Evolutionary conservation across 2,113 vertebrate species (phyloP).

Genomic region (Hemicordylus capensis): DNA sequence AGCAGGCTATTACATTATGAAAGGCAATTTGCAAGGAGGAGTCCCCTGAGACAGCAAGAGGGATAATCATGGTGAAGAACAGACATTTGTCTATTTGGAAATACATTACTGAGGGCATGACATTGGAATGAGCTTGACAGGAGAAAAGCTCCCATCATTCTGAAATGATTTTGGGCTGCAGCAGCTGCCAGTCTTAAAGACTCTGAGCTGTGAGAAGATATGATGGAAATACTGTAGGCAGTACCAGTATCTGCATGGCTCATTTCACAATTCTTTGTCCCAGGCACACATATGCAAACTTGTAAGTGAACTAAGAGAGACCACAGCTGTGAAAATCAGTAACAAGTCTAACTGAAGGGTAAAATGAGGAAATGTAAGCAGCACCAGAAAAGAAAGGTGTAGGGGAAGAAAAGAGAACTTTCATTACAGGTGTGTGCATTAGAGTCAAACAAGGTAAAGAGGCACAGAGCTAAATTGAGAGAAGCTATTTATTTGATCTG

Average conservation of each 20-base stretch:
- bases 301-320: background rate
- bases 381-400: background rate
- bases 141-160: background rate
- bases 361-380: conserved; percentile 1
- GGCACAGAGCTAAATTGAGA: background rate
- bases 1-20: conserved; percentile 15
- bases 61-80: background rate
- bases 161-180: background rate
- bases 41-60: background rate
- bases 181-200: conserved; percentile 11
- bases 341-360: conserved; percentile 1
- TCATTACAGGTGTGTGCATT: background rate
- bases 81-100: conserved; percentile 5
- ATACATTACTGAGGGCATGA: conserved; percentile 17
- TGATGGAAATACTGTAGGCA: background rate
- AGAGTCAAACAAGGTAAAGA: background rate
- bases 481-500: background rate
- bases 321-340: background rate
- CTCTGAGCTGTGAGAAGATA: background rate
- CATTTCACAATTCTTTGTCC: background rate
- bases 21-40: background rate
- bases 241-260: background rate
- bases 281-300: conserved; percentile 1
- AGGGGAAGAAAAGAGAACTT: background rate
- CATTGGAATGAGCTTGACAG: conserved; percentile 1